Evolutionary conservation across 2,113 vertebrate species (phyloP).

Genomic region (Nymphicus hollandicus): DNA sequence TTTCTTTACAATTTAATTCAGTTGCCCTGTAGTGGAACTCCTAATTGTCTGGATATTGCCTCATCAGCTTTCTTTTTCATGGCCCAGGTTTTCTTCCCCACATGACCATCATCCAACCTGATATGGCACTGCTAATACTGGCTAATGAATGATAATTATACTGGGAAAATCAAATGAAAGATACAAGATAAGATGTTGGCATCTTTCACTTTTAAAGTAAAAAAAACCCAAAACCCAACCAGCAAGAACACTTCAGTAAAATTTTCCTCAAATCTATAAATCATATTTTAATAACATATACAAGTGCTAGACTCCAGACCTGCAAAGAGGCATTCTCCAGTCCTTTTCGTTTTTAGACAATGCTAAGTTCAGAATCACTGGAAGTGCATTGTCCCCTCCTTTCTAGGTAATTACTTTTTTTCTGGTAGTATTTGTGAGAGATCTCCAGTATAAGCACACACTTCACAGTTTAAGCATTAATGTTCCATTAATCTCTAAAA

Average conservation of each 20-base stretch:
- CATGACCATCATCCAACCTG: not conserved
- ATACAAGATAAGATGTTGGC: not conserved
- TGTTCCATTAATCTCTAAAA: not conserved
- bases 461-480: not conserved
- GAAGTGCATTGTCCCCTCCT: not conserved
- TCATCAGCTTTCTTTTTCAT: not conserved
- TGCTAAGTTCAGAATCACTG: not conserved
- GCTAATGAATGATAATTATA: not conserved
- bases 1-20: slow-evolving; percentile 55
- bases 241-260: not conserved
- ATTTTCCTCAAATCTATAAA: not conserved
- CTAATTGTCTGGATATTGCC: not conserved
- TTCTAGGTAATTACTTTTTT: not conserved
- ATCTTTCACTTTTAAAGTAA: not conserved
- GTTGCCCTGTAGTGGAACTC: slow-evolving; percentile 4
- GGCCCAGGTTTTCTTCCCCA: not conserved
- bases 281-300: not conserved
- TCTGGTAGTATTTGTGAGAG: not conserved
- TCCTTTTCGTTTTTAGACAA: not conserved
- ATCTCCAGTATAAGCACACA: not conserved
- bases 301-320: not conserved
- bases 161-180: not conserved
- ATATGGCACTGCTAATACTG: not conserved
- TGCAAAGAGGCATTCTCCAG: not conserved
- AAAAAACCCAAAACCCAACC: not conserved